Conservation (phyloP, 1,140 invertebrate species). For the Neuroterus valhalla region DNA sequence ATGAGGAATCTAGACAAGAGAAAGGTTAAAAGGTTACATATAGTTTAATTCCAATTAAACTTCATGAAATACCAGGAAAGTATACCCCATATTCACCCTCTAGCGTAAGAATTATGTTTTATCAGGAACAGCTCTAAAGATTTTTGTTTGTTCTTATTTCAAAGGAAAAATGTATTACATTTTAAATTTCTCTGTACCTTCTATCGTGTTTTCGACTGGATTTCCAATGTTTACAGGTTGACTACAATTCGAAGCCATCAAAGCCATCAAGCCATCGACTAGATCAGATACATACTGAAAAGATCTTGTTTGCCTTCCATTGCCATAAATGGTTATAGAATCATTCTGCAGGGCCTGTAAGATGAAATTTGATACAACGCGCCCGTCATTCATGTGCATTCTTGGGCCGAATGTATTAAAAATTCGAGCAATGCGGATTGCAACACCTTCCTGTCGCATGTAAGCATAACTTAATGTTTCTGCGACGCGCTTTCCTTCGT, state of each 20-base stretch:
- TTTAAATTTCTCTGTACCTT: constrained; percentile 76
- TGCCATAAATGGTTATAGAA: constrained; percentile 97
- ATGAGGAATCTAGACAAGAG: too few relatives aligned
- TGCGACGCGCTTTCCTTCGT: constrained; percentile 98
- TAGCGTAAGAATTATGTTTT: too few relatives aligned
- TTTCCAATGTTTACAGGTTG: constrained; percentile 98
- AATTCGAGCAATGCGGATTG: constrained; percentile 96
- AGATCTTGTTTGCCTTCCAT: constrained; percentile 96
- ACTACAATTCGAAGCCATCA: constrained; percentile 97
- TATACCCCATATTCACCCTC: too few relatives aligned
- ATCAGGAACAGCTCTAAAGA: too few relatives aligned
- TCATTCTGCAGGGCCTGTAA: constrained; percentile 96
- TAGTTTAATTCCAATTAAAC: too few relatives aligned
- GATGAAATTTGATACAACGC: constrained; percentile 99
- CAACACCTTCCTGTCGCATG: constrained; percentile 95
- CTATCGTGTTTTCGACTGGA: constrained; percentile 97
- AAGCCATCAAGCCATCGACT: constrained; percentile 92
- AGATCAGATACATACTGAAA: constrained; percentile 99
- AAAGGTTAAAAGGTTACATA: too few relatives aligned
- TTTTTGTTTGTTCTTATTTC: too few relatives aligned
- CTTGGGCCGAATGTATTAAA: constrained; percentile 99
- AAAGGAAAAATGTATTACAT: too few relatives aligned
- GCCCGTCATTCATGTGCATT: constrained; percentile 99
- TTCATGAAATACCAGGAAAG: too few relatives aligned
- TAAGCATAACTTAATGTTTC: constrained; percentile 98